Base-by-base conservation (phyloP, 2,113 vertebrate genomes). In the Axis porcinus region DNA sequence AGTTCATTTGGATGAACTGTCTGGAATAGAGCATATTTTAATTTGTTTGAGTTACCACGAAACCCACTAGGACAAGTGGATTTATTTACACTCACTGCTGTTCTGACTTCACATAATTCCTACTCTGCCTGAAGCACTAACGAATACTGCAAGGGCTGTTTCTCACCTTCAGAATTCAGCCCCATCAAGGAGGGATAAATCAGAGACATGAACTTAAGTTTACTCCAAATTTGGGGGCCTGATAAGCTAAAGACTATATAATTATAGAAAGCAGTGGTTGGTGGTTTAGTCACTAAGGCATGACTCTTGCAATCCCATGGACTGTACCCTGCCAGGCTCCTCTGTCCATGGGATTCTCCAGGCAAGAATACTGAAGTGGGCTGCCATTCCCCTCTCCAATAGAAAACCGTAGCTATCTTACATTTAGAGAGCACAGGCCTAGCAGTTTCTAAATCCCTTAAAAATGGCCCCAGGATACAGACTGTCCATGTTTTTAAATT, bases 61-160 rank as follows among this genome's bases (percentile, higher is more conserved):
- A 43, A 47, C 52, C 47, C 50, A 64, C 33, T 21, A 81, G 78
- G 50, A 95, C 52, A 92, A 93, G 3, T 86, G 82, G 45, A 96
- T 91, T 91, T 91, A 97, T 94, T 82, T 96, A 55, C 27, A 40
- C 23, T 95, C 27, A 50, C 55, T 91, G 64, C 78, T 86, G 27
- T 64, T 94, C 58, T 1, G 23, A 89, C 58, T 94, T 97, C 94
- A 67, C 43, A 27, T 85, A 85, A 94, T 82, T 95, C 54, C 40
- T 62, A 9, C 30, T 83, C 76, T 89, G 79, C 57, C 86, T 60
- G 52, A n/a, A 93, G 28, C 91, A 50, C 40, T 52, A 21, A 78
- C n/a, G 55, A 82, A 79, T 60, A n/a, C 50, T 10, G 21, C 12
- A 85, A 28, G 40, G 62, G 78, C 43, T 85, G 2, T 36, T 43